Base-by-base conservation (phyloP, 2,888 invertebrate genomes). In the Heteromyza rotundicornis region DNA sequence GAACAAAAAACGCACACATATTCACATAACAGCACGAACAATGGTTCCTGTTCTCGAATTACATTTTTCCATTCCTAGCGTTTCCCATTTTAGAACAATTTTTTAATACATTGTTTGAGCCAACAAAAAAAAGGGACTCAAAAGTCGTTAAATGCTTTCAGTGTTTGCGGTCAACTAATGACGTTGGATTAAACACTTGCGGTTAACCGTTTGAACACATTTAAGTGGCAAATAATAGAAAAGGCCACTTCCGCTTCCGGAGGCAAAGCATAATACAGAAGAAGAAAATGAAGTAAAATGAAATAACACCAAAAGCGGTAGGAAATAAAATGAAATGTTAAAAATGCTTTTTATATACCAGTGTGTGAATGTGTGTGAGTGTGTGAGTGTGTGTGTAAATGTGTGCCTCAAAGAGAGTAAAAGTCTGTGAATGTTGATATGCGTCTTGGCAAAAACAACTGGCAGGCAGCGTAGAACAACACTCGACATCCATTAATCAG, bases 401-500 rank as follows among this genome's bases (percentile, higher is more conserved):
- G 47, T 40, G 14, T 40, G 40, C 14, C n/a, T n/a, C n/a, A n/a
- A n/a, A n/a, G n/a, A n/a, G n/a, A 40, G 10, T 14, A 40, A 7
- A 40, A 40, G 40, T 40, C 10, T 7, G 16, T 40, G 12, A 40
- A n/a, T 14, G 14, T 10, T 5, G 27, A 27, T 27, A 5, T 27
- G 27, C 10, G n/a, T 32, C 5, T 32, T 32, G 12, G 32, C n/a
- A n/a, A 27, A 27, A 7, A 40, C 14, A 40, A n/a, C n/a, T 10
- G 40, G 16, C 40, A n/a, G 16, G 40, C 10, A 40, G 14, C 40
- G 40, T 7, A 40, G n/a, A 47, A 47, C 47, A 17, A 14, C 5
- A 47, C 47, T 12, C 50, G 60, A 22, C 23, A 35, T 17, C n/a
- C 55, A 55, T 56, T 56, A 44, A 50, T 53, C 61, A 53, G 53